Base-by-base conservation (phyloP, 2,797 vertebrate species). In the Peromyscus eremicus region DNA sequence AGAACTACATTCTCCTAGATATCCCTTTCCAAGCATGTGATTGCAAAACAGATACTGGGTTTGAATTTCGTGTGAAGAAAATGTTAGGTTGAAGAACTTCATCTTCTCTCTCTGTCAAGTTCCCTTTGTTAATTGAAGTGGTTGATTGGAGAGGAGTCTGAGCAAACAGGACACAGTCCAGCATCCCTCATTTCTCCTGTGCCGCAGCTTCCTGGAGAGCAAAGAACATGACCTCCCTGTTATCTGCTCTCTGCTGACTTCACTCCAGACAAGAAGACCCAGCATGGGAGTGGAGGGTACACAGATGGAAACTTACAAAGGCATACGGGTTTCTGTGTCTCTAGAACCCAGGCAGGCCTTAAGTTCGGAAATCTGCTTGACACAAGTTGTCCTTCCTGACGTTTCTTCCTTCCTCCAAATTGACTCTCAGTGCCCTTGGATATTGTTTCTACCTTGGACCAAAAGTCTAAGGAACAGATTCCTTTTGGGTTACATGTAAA, bases 1-100 rank as follows among this genome's bases (percentile, higher is more conserved):
- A 57, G 25, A 95, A 83, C 43, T 80, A 80, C 25, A 80, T 64
- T 37, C 43, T 96, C 91, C 37, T 84, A 66, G 87, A 80, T 81
- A 81, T 90, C 25, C 49, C 83, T 88, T 87, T 84, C 87, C 80
- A 94, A 90, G 71, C 91, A 52, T 89, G 49, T 89, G 76, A 96
- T 68, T 91, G 88, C 80, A 82, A 93, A 97, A 95, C 32, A 29
- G 73, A 85, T 83, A 87, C 84, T 76, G 92, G 37, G 76, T 94
- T 95, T 96, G 91, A 98, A 89, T 95, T 96, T 73, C 8, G 1
- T 95, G 94, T 52, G 82, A 96, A 96, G 79, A 94, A 94, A 96
- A 94, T 87, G 79, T 80, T 89, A 96, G 94, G 85, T 71, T 1
- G 1, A 96, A 95, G 92, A 93, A 89, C 87, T 94, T 92, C 86